phyloP scores from a whole-genome alignment of 2,797 vertebrate species.

The Cheirogaleus major region DNA sequence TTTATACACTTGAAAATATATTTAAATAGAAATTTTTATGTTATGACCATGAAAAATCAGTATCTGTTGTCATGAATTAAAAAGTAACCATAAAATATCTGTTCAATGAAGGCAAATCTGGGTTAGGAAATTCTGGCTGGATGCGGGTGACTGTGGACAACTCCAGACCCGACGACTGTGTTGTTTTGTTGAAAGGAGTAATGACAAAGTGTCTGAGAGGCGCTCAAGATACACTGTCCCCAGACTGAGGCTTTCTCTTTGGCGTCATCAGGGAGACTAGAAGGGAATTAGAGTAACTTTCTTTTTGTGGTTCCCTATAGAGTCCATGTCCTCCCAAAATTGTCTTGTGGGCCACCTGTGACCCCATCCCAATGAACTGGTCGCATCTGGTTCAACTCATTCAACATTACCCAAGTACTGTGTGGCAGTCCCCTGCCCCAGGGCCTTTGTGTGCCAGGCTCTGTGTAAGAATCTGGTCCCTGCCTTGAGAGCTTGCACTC shows the following conservation, averaged over 20 bases:
- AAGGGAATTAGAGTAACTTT: neutral
- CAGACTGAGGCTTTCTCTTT: neutral
- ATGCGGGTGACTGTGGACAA: too few species aligned
- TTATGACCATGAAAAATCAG: neutral
- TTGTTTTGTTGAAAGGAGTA: neutral
- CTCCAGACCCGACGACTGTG: neutral
- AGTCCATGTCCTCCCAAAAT: neutral
- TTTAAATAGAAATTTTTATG: conserved; percentile 9
- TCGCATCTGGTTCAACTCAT: neutral
- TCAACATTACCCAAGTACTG: neutral
- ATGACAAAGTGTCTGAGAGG: neutral
- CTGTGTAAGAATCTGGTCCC: neutral
- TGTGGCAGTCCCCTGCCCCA: neutral
- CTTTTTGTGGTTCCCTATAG: neutral
- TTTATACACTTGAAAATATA: conserved; percentile 19
- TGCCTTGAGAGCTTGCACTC: neutral
- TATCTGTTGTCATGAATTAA: neutral
- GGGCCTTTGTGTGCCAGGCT: neutral
- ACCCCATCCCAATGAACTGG: neutral
- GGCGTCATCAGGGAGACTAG: neutral
- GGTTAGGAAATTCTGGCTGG: neutral
- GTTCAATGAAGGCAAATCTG: neutral
- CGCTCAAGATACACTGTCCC: neutral
- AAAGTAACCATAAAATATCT: neutral
- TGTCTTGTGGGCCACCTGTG: neutral